phyloP scores from a whole-genome alignment of 2,797 vertebrate genomes.

The Remorina albescens region DNA sequence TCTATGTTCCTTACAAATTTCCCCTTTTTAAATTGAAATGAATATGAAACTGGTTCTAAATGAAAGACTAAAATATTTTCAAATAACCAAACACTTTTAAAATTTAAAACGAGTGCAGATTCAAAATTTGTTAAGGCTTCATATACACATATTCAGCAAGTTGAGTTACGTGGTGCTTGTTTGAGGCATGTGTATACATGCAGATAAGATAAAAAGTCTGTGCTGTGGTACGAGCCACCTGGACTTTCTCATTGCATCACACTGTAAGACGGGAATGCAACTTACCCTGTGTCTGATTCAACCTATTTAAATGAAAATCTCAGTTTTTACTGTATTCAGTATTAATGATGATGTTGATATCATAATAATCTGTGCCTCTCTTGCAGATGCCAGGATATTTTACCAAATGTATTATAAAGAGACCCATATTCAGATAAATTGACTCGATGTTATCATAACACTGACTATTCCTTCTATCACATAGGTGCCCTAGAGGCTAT shows the following conservation, averaged over 20 bases:
- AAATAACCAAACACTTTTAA: not conserved
- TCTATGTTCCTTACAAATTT: no score
- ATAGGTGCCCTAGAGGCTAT: constrained; percentile 63
- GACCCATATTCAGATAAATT: constrained; percentile 4
- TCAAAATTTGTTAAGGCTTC: not conserved
- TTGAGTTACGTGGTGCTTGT: not conserved
- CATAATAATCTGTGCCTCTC: not conserved
- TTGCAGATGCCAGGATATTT: not conserved
- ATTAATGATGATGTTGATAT: no score
- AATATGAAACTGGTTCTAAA: no score
- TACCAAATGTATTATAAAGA: not conserved
- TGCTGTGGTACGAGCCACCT: constrained; percentile 2
- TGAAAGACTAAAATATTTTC: not conserved
- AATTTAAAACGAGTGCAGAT: not conserved
- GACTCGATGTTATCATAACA: not conserved
- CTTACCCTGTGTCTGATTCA: constrained; percentile 32
- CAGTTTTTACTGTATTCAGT: not conserved
- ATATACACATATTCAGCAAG: not conserved
- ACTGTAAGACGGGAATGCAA: constrained; percentile 6
- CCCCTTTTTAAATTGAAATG: no score
- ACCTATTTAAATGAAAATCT: constrained; percentile 12
- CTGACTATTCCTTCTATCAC: constrained; percentile 14
- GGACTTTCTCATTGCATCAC: constrained; percentile 35
- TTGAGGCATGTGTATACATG: constrained; percentile 29
- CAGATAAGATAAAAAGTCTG: constrained; percentile 58